These are phyloP conservation scores for Probosciger aterrimus DNA, from an alignment of 2,113 vertebrate genomes.

Conservation along the genomic window DNA sequence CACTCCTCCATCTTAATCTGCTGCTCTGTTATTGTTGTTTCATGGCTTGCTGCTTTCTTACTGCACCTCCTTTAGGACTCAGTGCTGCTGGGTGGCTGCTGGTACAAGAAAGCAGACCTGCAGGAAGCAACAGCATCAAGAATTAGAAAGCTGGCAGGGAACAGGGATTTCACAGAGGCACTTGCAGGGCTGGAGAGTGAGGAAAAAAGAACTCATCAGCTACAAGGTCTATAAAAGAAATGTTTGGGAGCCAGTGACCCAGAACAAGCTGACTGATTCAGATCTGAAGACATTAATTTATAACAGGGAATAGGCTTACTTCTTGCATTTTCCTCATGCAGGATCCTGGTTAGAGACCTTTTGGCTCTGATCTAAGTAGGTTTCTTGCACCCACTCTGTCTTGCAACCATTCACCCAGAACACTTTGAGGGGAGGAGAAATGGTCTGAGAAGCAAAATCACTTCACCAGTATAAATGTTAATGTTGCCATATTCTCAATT, in stretches of 20 bases:
- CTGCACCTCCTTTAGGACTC: neutral
- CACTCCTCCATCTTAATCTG: neutral
- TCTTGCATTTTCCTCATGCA: neutral
- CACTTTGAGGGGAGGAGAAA: neutral
- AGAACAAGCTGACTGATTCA: neutral
- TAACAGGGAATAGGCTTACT: neutral
- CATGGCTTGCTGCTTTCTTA: neutral
- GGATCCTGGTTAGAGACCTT: neutral
- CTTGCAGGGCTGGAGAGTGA: neutral
- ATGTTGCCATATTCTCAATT: neutral
- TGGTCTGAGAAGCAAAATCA: neutral
- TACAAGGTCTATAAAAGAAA: neutral
- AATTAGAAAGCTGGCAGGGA: neutral
- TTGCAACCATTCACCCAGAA: neutral
- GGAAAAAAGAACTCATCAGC: neutral
- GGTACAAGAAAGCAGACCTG: neutral
- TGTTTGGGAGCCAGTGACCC: neutral
- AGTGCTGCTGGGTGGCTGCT: neutral
- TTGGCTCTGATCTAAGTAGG: neutral
- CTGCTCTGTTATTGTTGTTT: neutral
- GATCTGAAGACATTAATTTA: neutral
- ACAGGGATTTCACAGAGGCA: neutral
- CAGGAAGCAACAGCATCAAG: neutral
- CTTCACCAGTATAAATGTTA: neutral
- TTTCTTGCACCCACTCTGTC: neutral